A percentile compares a stretch with the other conserved stretches of the same genome.
These are phyloP conservation scores for Neuroscelio doddi DNA, from an alignment of 2,888 invertebrate genomes.

Conservation along the genomic window DNA sequence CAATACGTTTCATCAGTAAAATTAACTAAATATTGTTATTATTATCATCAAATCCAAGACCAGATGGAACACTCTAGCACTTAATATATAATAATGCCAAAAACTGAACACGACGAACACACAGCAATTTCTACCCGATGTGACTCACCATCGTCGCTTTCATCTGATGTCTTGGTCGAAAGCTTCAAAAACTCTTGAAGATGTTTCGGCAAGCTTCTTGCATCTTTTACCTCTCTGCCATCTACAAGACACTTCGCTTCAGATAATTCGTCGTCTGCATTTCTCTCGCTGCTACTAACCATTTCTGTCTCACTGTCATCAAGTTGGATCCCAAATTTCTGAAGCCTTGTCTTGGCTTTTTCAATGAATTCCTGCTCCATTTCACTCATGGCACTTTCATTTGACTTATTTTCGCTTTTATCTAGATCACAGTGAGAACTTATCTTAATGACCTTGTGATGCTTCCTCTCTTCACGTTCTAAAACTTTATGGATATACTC, in stretches of 20 bases:
- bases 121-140: slow-evolving; percentile 56
- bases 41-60: slow-evolving; percentile 15
- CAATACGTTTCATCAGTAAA: neutral
- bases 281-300: slow-evolving; percentile 46
- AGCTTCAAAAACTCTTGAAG: slow-evolving; percentile 85
- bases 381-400: slow-evolving; percentile 64
- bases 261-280: slow-evolving; percentile 70
- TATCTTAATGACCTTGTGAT: slow-evolving; percentile 86
- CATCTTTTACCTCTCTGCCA: slow-evolving; percentile 77
- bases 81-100: slow-evolving; percentile 18
- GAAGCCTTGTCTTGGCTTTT: slow-evolving; percentile 82
- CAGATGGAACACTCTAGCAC: slow-evolving; percentile 38
- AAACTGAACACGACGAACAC: slow-evolving; percentile 43
- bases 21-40: neutral
- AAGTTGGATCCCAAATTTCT: slow-evolving; percentile 79
- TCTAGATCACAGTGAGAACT: slow-evolving; percentile 73
- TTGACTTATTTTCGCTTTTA: slow-evolving; percentile 33
- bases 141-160: slow-evolving; percentile 74
- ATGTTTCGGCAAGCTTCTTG: slow-evolving; percentile 82
- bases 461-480: slow-evolving; percentile 84
- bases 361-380: slow-evolving; percentile 86
- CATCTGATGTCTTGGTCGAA: slow-evolving; percentile 71
- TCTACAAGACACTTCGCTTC: slow-evolving; percentile 78
- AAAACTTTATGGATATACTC: slow-evolving; percentile 87
- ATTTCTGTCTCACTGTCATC: slow-evolving; percentile 73